Conservation (phyloP, 2,797 vertebrate genomes). For the Ataeniobius toweri region DNA sequence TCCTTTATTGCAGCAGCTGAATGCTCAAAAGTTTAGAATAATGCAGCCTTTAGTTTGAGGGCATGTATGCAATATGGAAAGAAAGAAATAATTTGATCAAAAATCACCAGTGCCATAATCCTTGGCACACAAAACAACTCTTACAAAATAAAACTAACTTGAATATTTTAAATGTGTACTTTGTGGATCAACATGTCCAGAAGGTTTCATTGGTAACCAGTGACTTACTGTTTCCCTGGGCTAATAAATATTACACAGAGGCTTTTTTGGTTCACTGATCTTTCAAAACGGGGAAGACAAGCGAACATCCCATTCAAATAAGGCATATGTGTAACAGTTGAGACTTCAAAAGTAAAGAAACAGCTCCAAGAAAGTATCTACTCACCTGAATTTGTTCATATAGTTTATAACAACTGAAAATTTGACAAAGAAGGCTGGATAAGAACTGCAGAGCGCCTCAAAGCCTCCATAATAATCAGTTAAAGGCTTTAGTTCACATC, state of each 20-base stretch:
- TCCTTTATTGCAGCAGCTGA: neutral
- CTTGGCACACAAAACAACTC: neutral
- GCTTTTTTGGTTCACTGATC: too few relatives aligned
- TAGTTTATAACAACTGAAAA: too few relatives aligned
- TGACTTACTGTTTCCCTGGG: neutral
- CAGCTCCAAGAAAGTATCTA: too few relatives aligned
- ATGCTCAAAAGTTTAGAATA: neutral
- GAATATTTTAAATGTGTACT: neutral
- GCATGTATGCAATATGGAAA: neutral
- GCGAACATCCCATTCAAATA: too few relatives aligned
- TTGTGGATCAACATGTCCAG: neutral
- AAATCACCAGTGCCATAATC: neutral
- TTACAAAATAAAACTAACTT: neutral
- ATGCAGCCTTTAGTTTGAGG: neutral
- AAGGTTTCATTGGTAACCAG: neutral
- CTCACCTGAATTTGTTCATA: too few relatives aligned
- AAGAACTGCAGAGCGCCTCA: neutral
- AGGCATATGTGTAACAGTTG: too few relatives aligned
- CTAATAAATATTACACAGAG: neutral
- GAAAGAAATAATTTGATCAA: neutral
- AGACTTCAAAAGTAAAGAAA: too few relatives aligned
- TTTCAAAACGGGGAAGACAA: too few relatives aligned
- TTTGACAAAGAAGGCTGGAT: too few relatives aligned
- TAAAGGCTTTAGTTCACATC: neutral
- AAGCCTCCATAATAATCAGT: neutral